phyloP scores from a whole-genome alignment of 1,140 invertebrate genomes.

The Carcinoscorpius rotundicauda region DNA sequence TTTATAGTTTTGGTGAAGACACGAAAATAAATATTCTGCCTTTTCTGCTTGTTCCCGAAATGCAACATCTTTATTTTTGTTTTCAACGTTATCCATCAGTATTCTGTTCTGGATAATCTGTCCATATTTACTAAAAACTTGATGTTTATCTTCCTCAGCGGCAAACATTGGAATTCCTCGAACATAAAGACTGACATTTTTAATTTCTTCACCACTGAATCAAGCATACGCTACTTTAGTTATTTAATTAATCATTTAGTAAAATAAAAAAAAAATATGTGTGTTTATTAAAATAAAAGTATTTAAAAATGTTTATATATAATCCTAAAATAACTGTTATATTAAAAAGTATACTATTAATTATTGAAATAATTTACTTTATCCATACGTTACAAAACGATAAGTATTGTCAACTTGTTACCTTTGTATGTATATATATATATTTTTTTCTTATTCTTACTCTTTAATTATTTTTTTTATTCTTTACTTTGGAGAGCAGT shows the following conservation, averaged over 20 bases:
- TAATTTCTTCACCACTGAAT: slow-evolving; percentile 79
- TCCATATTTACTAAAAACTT: slow-evolving; percentile 69
- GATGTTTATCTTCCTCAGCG: slow-evolving; percentile 72
- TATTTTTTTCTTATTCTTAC: too few relatives aligned
- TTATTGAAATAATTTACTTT: too few relatives aligned
- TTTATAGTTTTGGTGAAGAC: too few relatives aligned
- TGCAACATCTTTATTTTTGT: slow-evolving; percentile 22
- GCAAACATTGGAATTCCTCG: slow-evolving; percentile 70
- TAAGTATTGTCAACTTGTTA: too few relatives aligned
- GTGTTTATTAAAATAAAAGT: too few relatives aligned
- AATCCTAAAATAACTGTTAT: too few relatives aligned
- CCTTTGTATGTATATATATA: too few relatives aligned
- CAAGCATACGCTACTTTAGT: slow-evolving; percentile 85
- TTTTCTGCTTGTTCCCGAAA: slow-evolving; percentile 53
- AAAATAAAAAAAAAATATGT: slow-evolving; percentile 17
- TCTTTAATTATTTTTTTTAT: too few relatives aligned
- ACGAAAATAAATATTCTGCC: slow-evolving; percentile 35
- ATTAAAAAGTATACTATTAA: too few relatives aligned
- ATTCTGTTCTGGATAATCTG: slow-evolving; percentile 44
- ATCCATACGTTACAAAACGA: too few relatives aligned
- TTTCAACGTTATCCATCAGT: slow-evolving; percentile 18
- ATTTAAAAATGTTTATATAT: too few relatives aligned
- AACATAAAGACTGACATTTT: slow-evolving; percentile 89
- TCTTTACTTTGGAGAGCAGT: too few relatives aligned
- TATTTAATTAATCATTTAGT: slow-evolving; percentile 70